These are phyloP conservation scores for Hyles vespertilio DNA, from an alignment of 1,140 invertebrate genomes.

Conservation along the genomic window DNA sequence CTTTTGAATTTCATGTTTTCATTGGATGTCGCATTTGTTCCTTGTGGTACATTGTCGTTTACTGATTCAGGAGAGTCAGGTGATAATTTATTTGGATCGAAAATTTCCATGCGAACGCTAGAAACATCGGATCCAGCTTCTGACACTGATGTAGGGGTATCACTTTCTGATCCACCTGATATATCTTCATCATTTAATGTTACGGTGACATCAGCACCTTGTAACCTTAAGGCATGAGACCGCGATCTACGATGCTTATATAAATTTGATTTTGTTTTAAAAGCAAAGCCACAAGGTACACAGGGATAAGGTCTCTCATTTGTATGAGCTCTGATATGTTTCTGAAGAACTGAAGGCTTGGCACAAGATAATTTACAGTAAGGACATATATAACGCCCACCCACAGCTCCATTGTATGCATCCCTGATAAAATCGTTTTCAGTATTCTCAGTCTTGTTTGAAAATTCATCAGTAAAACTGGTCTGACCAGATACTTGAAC, in stretches of 20 bases:
- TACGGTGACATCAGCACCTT: conserved; percentile 75
- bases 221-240: conserved; percentile 84
- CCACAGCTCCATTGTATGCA: conserved; percentile 56
- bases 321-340: conserved; percentile 94
- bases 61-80: conserved; percentile 50
- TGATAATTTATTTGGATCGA: conserved; percentile 54
- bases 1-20: conserved; percentile 73
- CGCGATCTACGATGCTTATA: conserved; percentile 92
- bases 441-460: conserved; percentile 71
- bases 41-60: conserved; percentile 43
- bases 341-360: conserved; percentile 95
- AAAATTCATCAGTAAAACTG: conserved; percentile 71
- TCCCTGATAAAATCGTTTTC: conserved; percentile 73
- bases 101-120: conserved; percentile 42
- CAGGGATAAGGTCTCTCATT: conserved; percentile 95
- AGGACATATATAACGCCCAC: conserved; percentile 85
- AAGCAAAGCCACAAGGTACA: conserved; percentile 90
- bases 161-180: conserved; percentile 74
- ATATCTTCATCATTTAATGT: conserved; percentile 74
- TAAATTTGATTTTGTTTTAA: conserved; percentile 96
- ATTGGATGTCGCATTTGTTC: conserved; percentile 29
- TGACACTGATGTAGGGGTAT: conserved; percentile 56
- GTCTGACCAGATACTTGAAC: conserved; percentile 70
- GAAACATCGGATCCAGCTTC: conserved; percentile 53
- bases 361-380: conserved; percentile 93